Evolutionary conservation across 2,797 vertebrate species (phyloP), one percentile per base, ranked within the genome.

Genomic region (Decapterus maruadsi): DNA sequence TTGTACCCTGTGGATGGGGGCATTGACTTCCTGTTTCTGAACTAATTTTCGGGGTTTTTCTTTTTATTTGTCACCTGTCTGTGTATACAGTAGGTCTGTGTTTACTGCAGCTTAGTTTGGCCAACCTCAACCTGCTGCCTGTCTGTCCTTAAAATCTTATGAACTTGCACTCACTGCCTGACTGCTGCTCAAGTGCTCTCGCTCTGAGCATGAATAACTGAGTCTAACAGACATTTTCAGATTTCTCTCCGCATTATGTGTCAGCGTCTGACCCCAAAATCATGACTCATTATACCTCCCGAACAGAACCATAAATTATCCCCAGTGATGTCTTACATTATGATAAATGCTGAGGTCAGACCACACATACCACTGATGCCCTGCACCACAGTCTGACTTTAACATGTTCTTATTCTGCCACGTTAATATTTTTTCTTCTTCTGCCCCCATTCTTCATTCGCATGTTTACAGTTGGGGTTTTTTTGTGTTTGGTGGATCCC

Each of bases 301-400:
- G 2, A 67, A 50, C 19, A 51, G 42, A 62, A 26, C 36, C 26
- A 20, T 38, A n/a, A 43, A 61, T 46, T 1, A 6, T 45, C n/a
- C 19, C 20, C 17, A 12, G 22, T 63, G n/a, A 48, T 34, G 6
- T 29, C 38, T 4, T 65, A 36, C 36, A 51, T 66, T 36, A 43
- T 40, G 38, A 43, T 75, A 43, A 61, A 57, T 53, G 22, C 59
- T 59, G 42, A 65, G 42, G 26, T 53, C 7, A 51, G n/a, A 72
- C 16, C 42, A 48, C 42, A 48, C 29, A 16, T 38, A 19, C 64
- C 29, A 45, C 13, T 43, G 58, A 54, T 63, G 12, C 29, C 0
- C 19, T 57, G 59, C 4, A 8, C 36, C 14, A 38, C 40, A 22
- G 55, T 54, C 38, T 36, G 17, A 51, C 14, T 46, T 63, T 4